A percentile compares a stretch with the other conserved stretches of the same genome.
Evolutionary conservation across 2,888 invertebrate genomes (phyloP).

Genomic region (Drosophila recens): DNA sequence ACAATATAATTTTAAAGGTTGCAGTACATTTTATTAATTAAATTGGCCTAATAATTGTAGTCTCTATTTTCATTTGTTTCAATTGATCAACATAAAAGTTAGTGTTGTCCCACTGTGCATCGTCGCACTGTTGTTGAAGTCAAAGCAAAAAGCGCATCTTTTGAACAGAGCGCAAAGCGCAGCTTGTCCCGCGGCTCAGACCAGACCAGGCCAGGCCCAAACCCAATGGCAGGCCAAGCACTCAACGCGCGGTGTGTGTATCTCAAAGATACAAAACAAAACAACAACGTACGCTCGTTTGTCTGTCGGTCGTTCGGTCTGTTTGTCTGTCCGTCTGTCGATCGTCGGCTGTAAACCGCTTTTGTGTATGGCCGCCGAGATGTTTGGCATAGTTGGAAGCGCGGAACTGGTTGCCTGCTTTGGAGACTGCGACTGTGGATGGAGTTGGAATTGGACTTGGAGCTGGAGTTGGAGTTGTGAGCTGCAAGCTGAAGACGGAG

Average conservation of each 20-base stretch:
- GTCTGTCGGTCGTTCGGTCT: constrained; percentile 39
- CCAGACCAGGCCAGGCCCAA: constrained; percentile 19
- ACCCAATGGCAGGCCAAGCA: constrained; percentile 8
- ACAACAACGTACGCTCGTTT: constrained; percentile 41
- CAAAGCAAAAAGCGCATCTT: constrained; percentile 77
- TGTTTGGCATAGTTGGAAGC: constrained; percentile 78
- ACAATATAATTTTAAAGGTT: no score
- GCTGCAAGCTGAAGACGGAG: constrained; percentile 50
- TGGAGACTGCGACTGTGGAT: constrained; percentile 14
- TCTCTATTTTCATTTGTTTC: not conserved
- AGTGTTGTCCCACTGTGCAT: constrained; percentile 53
- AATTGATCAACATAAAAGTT: not conserved
- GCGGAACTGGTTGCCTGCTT: constrained; percentile 69
- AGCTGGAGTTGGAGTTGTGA: constrained; percentile 18
- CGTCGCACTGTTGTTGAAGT: constrained; percentile 58
- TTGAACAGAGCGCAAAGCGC: constrained; percentile 75
- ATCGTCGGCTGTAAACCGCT: constrained; percentile 73
- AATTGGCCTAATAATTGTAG: not conserved
- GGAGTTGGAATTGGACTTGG: constrained; percentile 23
- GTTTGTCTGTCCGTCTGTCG: constrained; percentile 42
- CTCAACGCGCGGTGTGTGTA: constrained; percentile 55
- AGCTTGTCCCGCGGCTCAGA: constrained; percentile 60
- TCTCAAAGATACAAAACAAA: constrained; percentile 57
- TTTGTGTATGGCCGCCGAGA: constrained; percentile 75
- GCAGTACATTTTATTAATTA: no score